A percentile compares a stretch with the other conserved stretches of the same genome.
These are phyloP conservation scores for Sebastes fasciatus DNA, from an alignment of 2,113 vertebrate genomes.

Conservation along the genomic window DNA sequence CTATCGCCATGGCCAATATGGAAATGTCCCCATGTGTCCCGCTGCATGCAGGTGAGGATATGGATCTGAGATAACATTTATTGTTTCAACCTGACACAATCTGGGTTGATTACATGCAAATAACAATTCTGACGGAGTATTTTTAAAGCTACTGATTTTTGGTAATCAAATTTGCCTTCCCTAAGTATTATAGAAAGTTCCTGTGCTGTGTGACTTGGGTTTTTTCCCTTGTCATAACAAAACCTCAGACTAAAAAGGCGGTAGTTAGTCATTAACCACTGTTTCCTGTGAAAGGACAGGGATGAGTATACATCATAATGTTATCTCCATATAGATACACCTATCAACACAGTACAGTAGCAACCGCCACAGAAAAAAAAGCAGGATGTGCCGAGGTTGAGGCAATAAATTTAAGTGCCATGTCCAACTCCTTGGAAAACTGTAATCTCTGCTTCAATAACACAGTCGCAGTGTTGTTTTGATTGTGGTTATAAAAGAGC, in stretches of 20 bases:
- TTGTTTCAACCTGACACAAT: constrained; percentile 34
- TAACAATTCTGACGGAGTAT: neutral
- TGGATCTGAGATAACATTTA: constrained; percentile 29
- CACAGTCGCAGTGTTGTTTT: neutral
- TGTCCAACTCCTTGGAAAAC: neutral
- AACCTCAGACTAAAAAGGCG: neutral
- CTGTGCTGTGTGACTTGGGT: neutral
- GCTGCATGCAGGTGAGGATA: constrained; percentile 19
- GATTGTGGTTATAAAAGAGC: constrained; percentile 37
- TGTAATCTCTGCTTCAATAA: neutral
- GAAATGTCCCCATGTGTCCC: constrained; percentile 1
- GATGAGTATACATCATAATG: neutral
- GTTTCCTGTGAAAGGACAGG: neutral
- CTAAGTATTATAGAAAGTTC: neutral
- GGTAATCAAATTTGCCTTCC: neutral
- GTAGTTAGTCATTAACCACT: neutral
- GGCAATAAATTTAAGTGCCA: constrained; percentile 13
- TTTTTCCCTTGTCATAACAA: neutral
- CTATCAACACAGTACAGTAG: constrained; percentile 33
- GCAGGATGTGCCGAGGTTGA: neutral
- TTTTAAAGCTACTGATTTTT: neutral
- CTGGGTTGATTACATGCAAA: constrained; percentile 40
- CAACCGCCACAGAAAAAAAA: neutral
- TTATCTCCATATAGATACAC: constrained; percentile 10
- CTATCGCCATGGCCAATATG: neutral